A percentile compares a stretch with the other conserved stretches of the same genome.
phyloP scores from a whole-genome alignment of 2,888 invertebrate genomes.

The Galerucella pusilla region DNA sequence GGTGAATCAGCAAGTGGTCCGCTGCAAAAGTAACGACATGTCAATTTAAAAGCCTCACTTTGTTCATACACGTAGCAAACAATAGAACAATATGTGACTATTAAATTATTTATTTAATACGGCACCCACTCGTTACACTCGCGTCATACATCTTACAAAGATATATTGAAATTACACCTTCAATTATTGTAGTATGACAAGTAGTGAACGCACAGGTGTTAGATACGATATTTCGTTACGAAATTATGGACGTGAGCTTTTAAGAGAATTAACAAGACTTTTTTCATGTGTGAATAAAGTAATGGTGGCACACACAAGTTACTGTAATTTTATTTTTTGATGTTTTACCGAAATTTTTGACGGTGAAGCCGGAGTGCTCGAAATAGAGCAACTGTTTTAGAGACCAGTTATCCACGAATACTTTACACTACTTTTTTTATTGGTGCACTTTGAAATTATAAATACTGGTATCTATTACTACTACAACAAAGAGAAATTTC shows the following conservation, averaged over 20 bases:
- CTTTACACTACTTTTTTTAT: too few relatives aligned
- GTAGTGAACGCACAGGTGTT: conserved; percentile 43
- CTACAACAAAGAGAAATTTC: too few relatives aligned
- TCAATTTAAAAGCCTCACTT: conserved; percentile 56
- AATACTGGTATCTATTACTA: too few relatives aligned
- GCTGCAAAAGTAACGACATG: conserved; percentile 54
- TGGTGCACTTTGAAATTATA: too few relatives aligned
- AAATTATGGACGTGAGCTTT: conserved; percentile 20
- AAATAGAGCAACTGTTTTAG: too few relatives aligned
- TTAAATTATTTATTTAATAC: conserved; percentile 48
- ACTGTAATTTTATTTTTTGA: not conserved
- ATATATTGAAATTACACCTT: conserved; percentile 47
- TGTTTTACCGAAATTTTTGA: too few relatives aligned
- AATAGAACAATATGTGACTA: conserved; percentile 54
- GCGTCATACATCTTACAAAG: conserved; percentile 43
- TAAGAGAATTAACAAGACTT: conserved; percentile 11
- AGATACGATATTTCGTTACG: conserved; percentile 25
- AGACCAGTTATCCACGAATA: too few relatives aligned
- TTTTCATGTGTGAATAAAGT: not conserved
- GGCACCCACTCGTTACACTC: conserved; percentile 41
- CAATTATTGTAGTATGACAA: conserved; percentile 43
- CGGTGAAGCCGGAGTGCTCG: too few relatives aligned
- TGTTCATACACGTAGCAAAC: conserved; percentile 52
- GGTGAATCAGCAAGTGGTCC: conserved; percentile 39
- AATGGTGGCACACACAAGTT: not conserved